Evolutionary conservation across 2,113 vertebrate species (phyloP).

Genomic region (Syngnathus scovelli): DNA sequence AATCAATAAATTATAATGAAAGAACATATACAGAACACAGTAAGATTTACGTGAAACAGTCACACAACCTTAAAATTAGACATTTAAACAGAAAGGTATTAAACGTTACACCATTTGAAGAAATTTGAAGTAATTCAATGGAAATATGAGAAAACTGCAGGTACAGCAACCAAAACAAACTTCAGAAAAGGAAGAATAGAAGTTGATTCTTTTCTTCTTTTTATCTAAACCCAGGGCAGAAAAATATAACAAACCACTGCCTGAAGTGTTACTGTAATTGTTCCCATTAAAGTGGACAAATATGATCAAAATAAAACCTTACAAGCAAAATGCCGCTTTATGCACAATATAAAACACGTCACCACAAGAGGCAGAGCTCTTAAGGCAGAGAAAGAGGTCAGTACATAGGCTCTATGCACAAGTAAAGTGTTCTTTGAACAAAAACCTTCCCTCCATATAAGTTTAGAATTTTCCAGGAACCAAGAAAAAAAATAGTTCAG

Average conservation of each 20-base stretch:
- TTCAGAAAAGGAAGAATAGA: conserved; percentile 16
- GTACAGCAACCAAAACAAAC: conserved; percentile 22
- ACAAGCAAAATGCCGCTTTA: not conserved
- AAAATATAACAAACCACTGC: not conserved
- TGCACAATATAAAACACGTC: not conserved
- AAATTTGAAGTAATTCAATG: not conserved
- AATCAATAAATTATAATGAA: not conserved
- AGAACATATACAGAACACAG: not conserved
- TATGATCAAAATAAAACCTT: not conserved
- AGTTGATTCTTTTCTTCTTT: conserved; percentile 1
- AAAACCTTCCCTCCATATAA: conserved; percentile 18
- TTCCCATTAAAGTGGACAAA: not conserved
- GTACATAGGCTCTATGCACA: conserved; percentile 31
- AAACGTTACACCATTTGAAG: not conserved
- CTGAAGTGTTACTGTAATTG: conserved; percentile 17
- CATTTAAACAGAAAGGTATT: not conserved
- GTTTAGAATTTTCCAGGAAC: conserved; percentile 18
- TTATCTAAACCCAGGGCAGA: conserved; percentile 7
- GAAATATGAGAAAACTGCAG: conserved; percentile 2
- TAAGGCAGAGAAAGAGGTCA: conserved; percentile 30
- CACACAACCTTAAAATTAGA: not conserved
- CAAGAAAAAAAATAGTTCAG: conserved; percentile 21
- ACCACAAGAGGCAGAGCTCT: conserved; percentile 24
- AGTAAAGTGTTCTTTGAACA: conserved; percentile 29
- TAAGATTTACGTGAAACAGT: not conserved